Base-by-base conservation (phyloP, 2,888 invertebrate genomes). In the Cephus sareptanus region DNA sequence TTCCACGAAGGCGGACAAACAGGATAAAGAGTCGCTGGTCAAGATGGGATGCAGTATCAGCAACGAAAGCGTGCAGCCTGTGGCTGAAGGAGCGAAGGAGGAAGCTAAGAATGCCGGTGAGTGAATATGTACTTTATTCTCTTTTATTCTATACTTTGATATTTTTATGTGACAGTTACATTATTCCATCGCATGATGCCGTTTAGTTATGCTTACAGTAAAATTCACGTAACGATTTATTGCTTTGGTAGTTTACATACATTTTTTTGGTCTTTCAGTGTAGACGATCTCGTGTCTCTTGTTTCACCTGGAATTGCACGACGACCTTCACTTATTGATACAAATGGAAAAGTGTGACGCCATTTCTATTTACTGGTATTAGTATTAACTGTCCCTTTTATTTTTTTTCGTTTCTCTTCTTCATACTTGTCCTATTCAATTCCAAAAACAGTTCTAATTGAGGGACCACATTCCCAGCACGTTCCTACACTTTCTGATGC, bases 1-100 rank as follows among this genome's bases (percentile, higher is more conserved):
- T 69, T 75, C 71, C 13, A 56, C 37, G 31, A 56, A 76, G 23
- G 35, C 69, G 69, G 71, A 40, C 35, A 23, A 56, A 69, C 34
- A 69, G 34, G 74, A 69, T 11, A 75, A 73, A 69, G 37, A 75
- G 23, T 56, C 56, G 56, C 9, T 56, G 56, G 1, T 0, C 90
- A 87, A 89, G 83, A 92, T 94, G 93, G 91, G 93, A 89, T 94
- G 94, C 91, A 94, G 94, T 86, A 94, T 94, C 75, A 94, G 94
- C 89, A 94, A 94, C 89, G 94, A 94, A 85, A 91, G 86, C 86
- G 90, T 87, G 80, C 91, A 87, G 88, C 91, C 88, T 87, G 91
- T 88, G 23, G 90, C 87, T 40, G 90, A 91, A 80, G 90, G 90
- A 79, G 87, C 88, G 69, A 89, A 90, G 83, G 89, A 89, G 81